These are phyloP conservation scores for Rhea americana DNA, from an alignment of 2,113 vertebrate genomes.

Conservation along the genomic window DNA sequence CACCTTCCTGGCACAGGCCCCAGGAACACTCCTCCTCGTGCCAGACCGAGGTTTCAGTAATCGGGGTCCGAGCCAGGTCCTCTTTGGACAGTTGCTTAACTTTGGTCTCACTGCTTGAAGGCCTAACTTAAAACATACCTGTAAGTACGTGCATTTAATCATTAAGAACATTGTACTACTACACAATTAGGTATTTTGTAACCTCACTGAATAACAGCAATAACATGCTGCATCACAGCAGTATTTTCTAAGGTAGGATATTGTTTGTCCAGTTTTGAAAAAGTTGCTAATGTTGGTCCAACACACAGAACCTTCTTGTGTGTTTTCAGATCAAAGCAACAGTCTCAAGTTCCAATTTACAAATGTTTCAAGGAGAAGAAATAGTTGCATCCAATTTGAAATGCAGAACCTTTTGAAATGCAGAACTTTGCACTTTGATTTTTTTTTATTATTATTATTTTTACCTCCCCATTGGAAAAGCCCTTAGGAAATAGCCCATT, in stretches of 20 bases:
- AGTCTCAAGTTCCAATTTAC: background rate
- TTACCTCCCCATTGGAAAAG: background rate
- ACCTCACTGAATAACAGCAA: background rate
- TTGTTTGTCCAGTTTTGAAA: background rate
- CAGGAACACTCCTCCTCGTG: background rate
- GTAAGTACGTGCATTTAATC: background rate
- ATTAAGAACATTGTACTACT: background rate
- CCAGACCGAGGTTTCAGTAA: background rate
- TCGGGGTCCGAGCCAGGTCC: background rate
- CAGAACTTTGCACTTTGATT: background rate
- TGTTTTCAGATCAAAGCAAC: background rate
- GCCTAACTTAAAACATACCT: background rate
- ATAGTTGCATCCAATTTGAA: background rate
- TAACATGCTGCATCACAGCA: background rate
- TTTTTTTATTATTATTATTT: background rate
- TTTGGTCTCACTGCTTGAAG: background rate
- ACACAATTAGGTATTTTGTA: background rate
- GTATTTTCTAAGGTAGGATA: background rate
- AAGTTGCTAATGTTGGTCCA: background rate
- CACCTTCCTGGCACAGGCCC: background rate
- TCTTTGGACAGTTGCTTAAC: background rate
- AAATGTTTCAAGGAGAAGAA: background rate
- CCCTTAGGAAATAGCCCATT: background rate
- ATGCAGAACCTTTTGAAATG: background rate
- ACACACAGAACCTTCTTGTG: background rate